Evolutionary conservation across 1,140 invertebrate species (phyloP).

Genomic region (Sitobion miscanthi): DNA sequence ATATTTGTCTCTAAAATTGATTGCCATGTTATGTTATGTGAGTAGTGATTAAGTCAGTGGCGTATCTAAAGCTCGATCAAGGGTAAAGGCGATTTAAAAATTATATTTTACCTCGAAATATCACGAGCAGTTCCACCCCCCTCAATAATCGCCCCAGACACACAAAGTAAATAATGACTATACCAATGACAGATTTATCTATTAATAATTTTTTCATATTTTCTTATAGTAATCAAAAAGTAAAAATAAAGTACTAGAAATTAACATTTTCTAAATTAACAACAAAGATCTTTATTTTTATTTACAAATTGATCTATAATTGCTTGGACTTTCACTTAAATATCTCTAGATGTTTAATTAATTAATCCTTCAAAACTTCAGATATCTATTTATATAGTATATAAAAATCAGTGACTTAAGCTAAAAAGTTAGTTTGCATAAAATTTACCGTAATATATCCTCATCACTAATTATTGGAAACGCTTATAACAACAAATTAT

Average conservation of each 20-base stretch:
- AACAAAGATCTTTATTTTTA: too few species aligned
- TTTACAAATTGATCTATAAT: too few species aligned
- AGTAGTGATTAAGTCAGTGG: neutral
- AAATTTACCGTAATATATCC: too few species aligned
- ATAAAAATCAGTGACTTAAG: neutral
- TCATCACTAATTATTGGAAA: too few species aligned
- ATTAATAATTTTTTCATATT: neutral
- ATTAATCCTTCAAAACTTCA: neutral
- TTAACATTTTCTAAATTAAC: too few species aligned
- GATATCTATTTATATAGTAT: neutral
- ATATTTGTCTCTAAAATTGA: neutral
- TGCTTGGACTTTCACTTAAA: too few species aligned
- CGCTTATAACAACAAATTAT: too few species aligned
- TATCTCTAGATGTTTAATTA: too few species aligned
- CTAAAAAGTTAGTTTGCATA: neutral
- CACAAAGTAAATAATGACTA: neutral
- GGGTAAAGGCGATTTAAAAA: neutral
- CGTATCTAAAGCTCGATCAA: neutral
- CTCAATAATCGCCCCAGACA: neutral
- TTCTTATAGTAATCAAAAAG: neutral
- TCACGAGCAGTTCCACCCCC: neutral
- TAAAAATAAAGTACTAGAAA: neutral
- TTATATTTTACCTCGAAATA: neutral
- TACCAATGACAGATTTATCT: neutral
- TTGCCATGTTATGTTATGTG: neutral